These are phyloP conservation scores for Blennius ocellaris DNA, from an alignment of 2,113 vertebrate genomes.

Conservation along the genomic window DNA sequence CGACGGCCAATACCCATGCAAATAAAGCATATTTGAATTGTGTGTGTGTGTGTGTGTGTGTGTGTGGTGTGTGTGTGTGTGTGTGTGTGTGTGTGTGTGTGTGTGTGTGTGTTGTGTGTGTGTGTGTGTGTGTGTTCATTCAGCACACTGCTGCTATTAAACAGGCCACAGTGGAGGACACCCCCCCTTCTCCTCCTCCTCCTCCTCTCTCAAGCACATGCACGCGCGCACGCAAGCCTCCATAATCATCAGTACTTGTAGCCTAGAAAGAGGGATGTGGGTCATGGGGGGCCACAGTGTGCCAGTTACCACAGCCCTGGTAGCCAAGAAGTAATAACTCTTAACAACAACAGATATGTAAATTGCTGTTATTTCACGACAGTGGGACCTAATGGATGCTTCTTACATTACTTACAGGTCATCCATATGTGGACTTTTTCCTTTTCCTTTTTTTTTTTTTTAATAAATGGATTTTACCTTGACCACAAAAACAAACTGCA, in stretches of 20 bases:
- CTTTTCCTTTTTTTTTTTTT: not conserved
- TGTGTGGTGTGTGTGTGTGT: constrained; percentile 19
- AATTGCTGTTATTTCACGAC: constrained; percentile 50
- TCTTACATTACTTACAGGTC: constrained; percentile 35
- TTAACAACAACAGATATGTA: constrained; percentile 47
- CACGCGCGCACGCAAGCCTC: constrained; percentile 30
- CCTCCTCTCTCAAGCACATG: constrained; percentile 29
- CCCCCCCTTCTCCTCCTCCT: not conserved
- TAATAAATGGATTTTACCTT: constrained; percentile 18
- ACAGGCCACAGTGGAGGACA: constrained; percentile 51
- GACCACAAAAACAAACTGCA: constrained; percentile 47
- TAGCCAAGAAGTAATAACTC: constrained; percentile 50
- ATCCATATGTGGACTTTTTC: not conserved
- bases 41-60: constrained; percentile 19
- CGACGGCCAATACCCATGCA: constrained; percentile 52
- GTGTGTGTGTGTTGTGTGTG: constrained; percentile 19
- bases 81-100: constrained; percentile 19
- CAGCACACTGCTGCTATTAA: constrained; percentile 44
- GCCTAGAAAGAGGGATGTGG: constrained; percentile 71
- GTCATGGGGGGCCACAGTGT: constrained; percentile 57
- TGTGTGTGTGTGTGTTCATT: constrained; percentile 25
- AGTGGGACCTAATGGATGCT: constrained; percentile 15
- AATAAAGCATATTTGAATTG: constrained; percentile 60
- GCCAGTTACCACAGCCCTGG: constrained; percentile 45
- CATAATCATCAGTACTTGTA: constrained; percentile 70